Evolutionary conservation across 2,888 invertebrate genomes (phyloP), one percentile per base, ranked within the genome.

Genomic region (Melangyna quadrimaculata): DNA sequence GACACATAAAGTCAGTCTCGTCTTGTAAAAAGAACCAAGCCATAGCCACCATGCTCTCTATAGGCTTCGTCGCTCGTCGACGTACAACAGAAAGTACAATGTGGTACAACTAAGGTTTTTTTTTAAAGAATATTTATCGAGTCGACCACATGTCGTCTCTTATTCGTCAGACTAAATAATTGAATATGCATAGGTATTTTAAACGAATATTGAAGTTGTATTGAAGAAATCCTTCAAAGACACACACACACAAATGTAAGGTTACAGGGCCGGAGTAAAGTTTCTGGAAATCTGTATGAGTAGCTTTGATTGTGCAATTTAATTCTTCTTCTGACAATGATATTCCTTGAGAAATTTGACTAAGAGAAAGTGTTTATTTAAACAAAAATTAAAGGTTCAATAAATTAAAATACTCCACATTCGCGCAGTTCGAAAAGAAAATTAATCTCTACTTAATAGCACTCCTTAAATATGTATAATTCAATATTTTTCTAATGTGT

Each of bases 81-180:
- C 1, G 51, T n/a, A 59, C 35, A 59, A 22, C 14, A 27, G 45
- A 55, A 67, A 51, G 22, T 73, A 63, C 57, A 65, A 22, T 45
- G 45, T 67, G 3, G 17, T 22, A 17, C 69, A 17, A 35, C 19
- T 57, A 35, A 14, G 4, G 5, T 19, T 7, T 9, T 37, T 35
- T 14, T 19, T 37, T 57, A 57, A 70, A 71, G 43, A 27, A 22
- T 55, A 57, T 55, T 63, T 27, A 53, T 67, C 51, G 59, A 61
- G 37, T 55, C 48, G 63, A 67, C 63, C 84, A 80, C 84, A 84
- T 84, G 84, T 77, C 80, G 80, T 77, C 67, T 84, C 61, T 71
- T 55, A 72, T 84, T 73, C 71, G 71, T 84, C 74, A 71, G 75
- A 55, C 67, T 59, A 45, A 79, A 67, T 43, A 63, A 43, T 63